Percentiles rank a stretch among this genome's conserved stretches.
Evolutionary conservation across 2,797 vertebrate species (phyloP).

Genomic region (Eospalax fontanierii): DNA sequence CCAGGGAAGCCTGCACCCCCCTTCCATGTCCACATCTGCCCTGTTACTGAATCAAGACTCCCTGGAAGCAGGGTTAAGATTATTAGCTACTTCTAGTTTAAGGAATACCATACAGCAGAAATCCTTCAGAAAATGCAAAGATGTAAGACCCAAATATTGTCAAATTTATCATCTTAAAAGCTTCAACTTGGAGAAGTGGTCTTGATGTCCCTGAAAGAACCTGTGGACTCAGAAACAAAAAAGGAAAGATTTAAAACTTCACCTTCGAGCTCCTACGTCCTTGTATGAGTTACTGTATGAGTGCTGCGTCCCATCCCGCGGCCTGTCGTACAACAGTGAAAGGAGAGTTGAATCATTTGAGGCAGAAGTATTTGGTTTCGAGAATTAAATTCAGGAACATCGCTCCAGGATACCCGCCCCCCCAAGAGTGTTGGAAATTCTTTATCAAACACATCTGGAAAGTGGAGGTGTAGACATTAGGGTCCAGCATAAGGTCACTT

Average conservation of each 20-base stretch:
- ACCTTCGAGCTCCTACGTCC: neutral
- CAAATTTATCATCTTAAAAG: neutral
- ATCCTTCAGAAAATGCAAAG: constrained; percentile 2
- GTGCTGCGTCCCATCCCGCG: neutral
- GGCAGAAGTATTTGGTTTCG: constrained; percentile 13
- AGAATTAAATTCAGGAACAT: neutral
- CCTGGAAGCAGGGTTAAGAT: neutral
- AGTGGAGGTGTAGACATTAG: neutral
- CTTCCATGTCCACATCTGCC: neutral
- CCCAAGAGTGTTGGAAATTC: neutral
- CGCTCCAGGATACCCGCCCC: neutral
- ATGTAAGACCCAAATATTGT: neutral
- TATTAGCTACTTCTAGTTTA: neutral
- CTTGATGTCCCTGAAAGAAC: neutral
- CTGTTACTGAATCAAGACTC: neutral
- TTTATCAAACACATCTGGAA: neutral
- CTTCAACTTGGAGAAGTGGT: neutral
- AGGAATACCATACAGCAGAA: neutral
- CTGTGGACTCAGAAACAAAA: neutral
- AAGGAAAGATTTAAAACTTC: neutral
- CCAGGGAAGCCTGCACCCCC: neutral
- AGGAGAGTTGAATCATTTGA: neutral
- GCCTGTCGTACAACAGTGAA: neutral
- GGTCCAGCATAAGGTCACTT: neutral
- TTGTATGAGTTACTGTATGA: neutral